These are phyloP conservation scores for Drosophila parabipectinata DNA, from an alignment of 1,140 invertebrate species.

Conservation along the genomic window DNA sequence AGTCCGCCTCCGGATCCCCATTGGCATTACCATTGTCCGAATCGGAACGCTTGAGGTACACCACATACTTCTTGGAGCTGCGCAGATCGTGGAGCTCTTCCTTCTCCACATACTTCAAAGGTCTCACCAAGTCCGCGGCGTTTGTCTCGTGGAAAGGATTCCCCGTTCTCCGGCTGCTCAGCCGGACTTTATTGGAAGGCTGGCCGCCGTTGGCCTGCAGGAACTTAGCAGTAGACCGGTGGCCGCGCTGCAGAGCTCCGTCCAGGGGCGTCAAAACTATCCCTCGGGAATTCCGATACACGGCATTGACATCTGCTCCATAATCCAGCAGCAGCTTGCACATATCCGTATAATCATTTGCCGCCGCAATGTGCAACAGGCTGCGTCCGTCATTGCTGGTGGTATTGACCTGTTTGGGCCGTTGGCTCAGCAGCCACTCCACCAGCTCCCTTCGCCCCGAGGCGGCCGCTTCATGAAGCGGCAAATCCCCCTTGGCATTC, in stretches of 20 bases:
- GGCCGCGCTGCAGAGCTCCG: constrained; percentile 93
- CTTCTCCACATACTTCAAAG: constrained; percentile 77
- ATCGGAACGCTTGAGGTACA: constrained; percentile 75
- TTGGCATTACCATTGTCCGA: constrained; percentile 42
- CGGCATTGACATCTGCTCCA: constrained; percentile 91
- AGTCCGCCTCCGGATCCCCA: constrained; percentile 36
- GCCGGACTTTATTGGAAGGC: constrained; percentile 88
- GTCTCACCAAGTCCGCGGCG: constrained; percentile 68
- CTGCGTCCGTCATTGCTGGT: constrained; percentile 97
- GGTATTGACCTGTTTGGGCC: constrained; percentile 93
- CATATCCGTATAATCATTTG: constrained; percentile 97
- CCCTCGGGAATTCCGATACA: constrained; percentile 93
- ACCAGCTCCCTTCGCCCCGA: constrained; percentile 95
- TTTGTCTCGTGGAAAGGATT: constrained; percentile 76
- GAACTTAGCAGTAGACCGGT: constrained; percentile 95
- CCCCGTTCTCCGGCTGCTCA: constrained; percentile 66
- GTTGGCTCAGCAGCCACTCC: constrained; percentile 92
- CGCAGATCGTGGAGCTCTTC: constrained; percentile 78
- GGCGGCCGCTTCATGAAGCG: constrained; percentile 97
- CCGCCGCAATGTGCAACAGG: constrained; percentile 96
- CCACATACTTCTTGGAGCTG: constrained; percentile 77
- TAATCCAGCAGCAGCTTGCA: constrained; percentile 94
- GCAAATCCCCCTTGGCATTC: constrained; percentile 95
- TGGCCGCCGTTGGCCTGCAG: constrained; percentile 95
- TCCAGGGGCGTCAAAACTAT: constrained; percentile 94